Conservation (phyloP, 2,797 vertebrate species). For the Myiotriccus ornatus region DNA sequence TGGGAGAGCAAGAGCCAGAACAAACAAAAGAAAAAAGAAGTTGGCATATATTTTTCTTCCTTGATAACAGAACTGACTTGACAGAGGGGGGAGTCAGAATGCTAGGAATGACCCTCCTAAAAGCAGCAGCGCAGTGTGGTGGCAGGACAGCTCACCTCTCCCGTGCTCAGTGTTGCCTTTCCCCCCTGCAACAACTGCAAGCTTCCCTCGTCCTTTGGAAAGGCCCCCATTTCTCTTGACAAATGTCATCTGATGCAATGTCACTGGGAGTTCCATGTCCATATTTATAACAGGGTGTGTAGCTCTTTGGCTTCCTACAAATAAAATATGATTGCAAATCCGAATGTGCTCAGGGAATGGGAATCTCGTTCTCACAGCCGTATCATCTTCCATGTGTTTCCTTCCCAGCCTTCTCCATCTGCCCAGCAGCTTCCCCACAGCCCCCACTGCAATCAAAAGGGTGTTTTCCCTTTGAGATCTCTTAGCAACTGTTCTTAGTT, state of each 20-base stretch:
- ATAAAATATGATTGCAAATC: background rate
- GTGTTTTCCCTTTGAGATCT: background rate
- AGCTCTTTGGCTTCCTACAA: background rate
- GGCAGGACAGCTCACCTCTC: background rate
- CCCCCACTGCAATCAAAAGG: background rate
- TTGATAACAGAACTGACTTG: background rate
- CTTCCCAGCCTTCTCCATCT: background rate
- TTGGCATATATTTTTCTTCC: background rate
- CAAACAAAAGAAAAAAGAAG: background rate
- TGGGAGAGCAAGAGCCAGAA: background rate
- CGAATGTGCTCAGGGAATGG: background rate
- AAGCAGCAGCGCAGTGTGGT: background rate
- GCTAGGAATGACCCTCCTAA: background rate
- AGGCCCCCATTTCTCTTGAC: background rate
- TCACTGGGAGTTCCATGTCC: background rate
- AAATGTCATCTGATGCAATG: background rate
- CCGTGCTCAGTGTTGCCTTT: background rate
- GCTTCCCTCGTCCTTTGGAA: background rate
- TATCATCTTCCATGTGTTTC: conserved; percentile 1
- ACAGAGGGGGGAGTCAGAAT: background rate
- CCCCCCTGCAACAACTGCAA: background rate
- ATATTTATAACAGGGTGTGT: background rate
- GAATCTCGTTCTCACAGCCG: background rate
- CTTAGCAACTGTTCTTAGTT: background rate
- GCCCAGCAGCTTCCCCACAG: background rate